Evolutionary conservation across 2,113 vertebrate genomes (phyloP).

Genomic region (Alexandromys fortis): DNA sequence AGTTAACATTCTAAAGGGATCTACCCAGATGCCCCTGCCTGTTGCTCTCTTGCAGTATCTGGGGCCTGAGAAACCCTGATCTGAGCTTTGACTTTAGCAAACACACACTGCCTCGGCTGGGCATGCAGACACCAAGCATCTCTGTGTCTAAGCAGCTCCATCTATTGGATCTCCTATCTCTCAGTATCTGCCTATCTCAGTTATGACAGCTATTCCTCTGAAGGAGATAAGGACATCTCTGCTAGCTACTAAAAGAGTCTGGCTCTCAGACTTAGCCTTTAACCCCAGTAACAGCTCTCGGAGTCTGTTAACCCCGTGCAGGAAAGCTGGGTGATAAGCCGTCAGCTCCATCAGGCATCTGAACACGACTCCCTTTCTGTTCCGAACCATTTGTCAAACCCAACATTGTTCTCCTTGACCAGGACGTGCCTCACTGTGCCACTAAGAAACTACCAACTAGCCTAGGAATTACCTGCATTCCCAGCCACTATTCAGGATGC

Average conservation of each 20-base stretch:
- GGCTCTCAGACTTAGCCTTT: neutral
- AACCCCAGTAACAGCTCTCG: neutral
- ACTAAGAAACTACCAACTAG: neutral
- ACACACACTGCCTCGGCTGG: neutral
- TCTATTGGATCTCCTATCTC: neutral
- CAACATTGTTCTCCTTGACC: neutral
- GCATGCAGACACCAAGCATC: neutral
- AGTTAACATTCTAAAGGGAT: neutral
- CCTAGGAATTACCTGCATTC: neutral
- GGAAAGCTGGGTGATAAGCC: neutral
- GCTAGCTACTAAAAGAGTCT: slow-evolving; percentile 26
- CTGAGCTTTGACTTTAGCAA: neutral
- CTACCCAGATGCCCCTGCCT: neutral
- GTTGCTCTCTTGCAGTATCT: neutral
- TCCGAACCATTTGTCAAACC: neutral
- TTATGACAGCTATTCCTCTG: neutral
- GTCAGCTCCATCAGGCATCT: neutral
- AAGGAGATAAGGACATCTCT: slow-evolving; percentile 11
- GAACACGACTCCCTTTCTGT: neutral
- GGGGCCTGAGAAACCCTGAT: neutral
- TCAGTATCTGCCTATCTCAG: slow-evolving; percentile 6
- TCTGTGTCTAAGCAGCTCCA: neutral
- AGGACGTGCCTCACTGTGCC: neutral
- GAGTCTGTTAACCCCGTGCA: neutral
- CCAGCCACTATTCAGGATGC: neutral